A percentile compares a stretch with the other conserved stretches of the same genome.
phyloP scores from a whole-genome alignment of 2,888 invertebrate genomes.

The Helobdella robusta region DNA sequence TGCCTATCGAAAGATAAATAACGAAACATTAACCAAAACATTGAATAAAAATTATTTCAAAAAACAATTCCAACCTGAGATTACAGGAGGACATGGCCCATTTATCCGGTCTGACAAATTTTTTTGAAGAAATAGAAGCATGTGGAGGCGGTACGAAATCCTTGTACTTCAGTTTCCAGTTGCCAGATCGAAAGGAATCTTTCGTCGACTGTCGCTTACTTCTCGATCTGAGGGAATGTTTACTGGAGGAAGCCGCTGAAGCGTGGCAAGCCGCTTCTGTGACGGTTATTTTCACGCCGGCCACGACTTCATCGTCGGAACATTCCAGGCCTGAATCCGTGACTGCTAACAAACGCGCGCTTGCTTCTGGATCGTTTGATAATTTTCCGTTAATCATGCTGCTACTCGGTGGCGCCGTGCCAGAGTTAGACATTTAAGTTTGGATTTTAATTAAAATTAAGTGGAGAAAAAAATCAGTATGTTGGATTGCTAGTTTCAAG shows the following conservation, averaged over 20 bases:
- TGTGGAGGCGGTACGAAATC: slow-evolving; percentile 24
- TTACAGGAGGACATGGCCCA: slow-evolving; percentile 10
- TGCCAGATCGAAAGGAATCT: slow-evolving; percentile 13
- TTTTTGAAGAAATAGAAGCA: background rate
- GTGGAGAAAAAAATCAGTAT: no score
- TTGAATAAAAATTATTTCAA: no score
- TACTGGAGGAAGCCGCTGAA: background rate
- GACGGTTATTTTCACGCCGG: slow-evolving; percentile 17
- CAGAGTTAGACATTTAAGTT: no score
- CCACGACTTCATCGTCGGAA: slow-evolving; percentile 12
- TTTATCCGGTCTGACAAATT: slow-evolving; percentile 8
- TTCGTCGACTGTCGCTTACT: slow-evolving; percentile 17
- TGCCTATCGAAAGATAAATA: no score
- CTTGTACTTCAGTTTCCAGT: slow-evolving; percentile 29
- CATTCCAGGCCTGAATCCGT: slow-evolving; percentile 22
- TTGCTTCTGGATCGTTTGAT: slow-evolving; percentile 16
- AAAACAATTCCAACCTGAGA: no score
- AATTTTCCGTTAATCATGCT: slow-evolving; percentile 23
- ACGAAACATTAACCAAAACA: no score
- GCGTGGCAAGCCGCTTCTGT: slow-evolving; percentile 14
- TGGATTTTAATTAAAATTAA: no score
- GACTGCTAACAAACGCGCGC: slow-evolving; percentile 23
- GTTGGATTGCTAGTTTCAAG: no score
- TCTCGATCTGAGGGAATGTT: background rate
- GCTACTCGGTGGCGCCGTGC: no score